These are phyloP conservation scores for Mamestra configurata DNA, from an alignment of 1,140 invertebrate genomes.

Conservation along the genomic window DNA sequence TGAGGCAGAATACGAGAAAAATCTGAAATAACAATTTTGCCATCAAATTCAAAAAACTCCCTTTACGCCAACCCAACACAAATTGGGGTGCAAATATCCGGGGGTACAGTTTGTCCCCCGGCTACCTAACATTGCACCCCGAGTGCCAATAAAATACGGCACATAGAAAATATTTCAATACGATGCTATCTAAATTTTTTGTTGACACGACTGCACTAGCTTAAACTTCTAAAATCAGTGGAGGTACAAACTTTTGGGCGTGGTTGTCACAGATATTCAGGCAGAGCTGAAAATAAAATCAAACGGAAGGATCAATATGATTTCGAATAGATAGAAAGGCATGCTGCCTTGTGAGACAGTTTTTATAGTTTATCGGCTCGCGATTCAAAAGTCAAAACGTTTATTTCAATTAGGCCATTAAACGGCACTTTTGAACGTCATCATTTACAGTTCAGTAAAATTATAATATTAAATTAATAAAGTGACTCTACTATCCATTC, in stretches of 20 bases:
- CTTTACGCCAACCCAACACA: neutral
- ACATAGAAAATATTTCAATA: conserved; percentile 13
- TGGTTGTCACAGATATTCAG: neutral
- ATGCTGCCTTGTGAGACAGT: neutral
- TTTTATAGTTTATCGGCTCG: too few relatives aligned
- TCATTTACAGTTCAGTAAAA: too few relatives aligned
- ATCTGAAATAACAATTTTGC: conserved; percentile 1
- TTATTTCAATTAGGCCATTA: too few relatives aligned
- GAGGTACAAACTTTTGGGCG: neutral
- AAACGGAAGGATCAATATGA: neutral
- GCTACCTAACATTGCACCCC: neutral
- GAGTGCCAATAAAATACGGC: neutral
- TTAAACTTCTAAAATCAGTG: neutral
- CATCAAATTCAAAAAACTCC: neutral
- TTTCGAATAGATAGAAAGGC: neutral
- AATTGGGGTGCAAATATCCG: conserved; percentile 8
- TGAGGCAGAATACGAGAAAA: neutral
- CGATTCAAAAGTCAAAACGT: too few relatives aligned
- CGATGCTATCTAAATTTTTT: neutral
- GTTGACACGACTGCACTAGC: neutral
- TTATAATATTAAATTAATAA: too few relatives aligned
- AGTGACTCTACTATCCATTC: too few relatives aligned
- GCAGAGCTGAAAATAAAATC: neutral
- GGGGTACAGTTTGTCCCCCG: neutral
- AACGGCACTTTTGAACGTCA: too few relatives aligned